Percentiles rank a stretch among this genome's conserved stretches.
Conservation (phyloP, 2,888 invertebrate species). For the Chirona hameri region DNA sequence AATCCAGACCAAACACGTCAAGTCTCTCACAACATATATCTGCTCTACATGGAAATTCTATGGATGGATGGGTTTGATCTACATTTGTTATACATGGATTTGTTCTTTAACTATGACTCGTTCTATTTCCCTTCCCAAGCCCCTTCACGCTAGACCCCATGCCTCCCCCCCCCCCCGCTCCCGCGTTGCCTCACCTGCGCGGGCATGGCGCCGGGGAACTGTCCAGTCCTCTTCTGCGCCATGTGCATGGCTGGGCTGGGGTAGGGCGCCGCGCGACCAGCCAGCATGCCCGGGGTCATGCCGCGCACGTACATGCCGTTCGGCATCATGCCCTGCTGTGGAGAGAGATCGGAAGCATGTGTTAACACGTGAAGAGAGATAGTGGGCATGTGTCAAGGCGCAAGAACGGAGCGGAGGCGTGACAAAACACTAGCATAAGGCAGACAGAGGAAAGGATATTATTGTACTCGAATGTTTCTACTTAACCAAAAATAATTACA, state of each 20-base stretch:
- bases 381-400: not conserved
- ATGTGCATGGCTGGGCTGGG: constrained; percentile 81
- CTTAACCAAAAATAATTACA: too few species aligned
- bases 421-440: too few species aligned
- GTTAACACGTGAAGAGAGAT: not conserved
- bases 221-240: constrained; percentile 65
- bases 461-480: too few species aligned
- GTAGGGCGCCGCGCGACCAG: constrained; percentile 70
- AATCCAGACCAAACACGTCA: too few species aligned
- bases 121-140: too few species aligned
- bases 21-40: too few species aligned
- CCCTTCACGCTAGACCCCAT: constrained; percentile 34
- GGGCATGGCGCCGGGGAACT: constrained; percentile 41
- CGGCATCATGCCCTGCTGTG: constrained; percentile 35
- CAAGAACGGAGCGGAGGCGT: too few species aligned
- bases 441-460: too few species aligned
- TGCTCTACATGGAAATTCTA: too few species aligned
- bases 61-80: too few species aligned
- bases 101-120: too few species aligned
- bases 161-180: not conserved
- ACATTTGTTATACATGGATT: too few species aligned
- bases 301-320: constrained; percentile 40
- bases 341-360: not conserved
- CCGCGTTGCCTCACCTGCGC: not conserved
- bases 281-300: constrained; percentile 41